These are phyloP conservation scores for Brassicogethes aeneus DNA, from an alignment of 2,888 invertebrate species.

Conservation along the genomic window DNA sequence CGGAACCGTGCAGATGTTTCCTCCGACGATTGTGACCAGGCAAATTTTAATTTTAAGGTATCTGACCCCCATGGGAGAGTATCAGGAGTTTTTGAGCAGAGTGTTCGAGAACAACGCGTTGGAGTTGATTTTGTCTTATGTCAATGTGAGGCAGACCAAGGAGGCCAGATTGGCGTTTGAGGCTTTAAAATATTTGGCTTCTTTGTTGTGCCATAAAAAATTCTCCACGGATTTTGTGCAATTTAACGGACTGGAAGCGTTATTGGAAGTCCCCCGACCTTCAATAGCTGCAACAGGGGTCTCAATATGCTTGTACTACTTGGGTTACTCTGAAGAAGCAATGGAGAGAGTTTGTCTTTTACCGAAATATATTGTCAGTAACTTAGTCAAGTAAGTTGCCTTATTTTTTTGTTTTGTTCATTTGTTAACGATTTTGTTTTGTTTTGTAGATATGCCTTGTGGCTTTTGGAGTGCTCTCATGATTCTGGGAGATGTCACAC, in stretches of 20 bases:
- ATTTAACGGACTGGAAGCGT: conserved; percentile 73
- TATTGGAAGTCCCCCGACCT: conserved; percentile 85
- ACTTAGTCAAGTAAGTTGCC: conserved; percentile 58
- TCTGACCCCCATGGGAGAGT: conserved; percentile 95
- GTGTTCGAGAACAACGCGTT: conserved; percentile 91
- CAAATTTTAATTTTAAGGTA: conserved; percentile 91
- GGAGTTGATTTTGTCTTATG: conserved; percentile 81
- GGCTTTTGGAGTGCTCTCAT: conserved; percentile 87
- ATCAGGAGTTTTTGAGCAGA: conserved; percentile 91
- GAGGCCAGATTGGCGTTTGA: conserved; percentile 94
- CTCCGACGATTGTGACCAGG: conserved; percentile 78
- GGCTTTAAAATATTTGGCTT: conserved; percentile 89
- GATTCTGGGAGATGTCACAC: conserved; percentile 97
- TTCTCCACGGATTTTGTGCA: conserved; percentile 94
- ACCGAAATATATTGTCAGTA: conserved; percentile 66
- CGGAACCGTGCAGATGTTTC: conserved; percentile 83
- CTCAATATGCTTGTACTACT: conserved; percentile 90
- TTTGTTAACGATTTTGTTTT: conserved; percentile 9
- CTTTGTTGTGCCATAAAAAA: conserved; percentile 94
- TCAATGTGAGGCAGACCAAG: conserved; percentile 77
- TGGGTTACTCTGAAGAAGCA: conserved; percentile 95
- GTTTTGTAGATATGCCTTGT: conserved; percentile 73
- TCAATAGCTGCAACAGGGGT: conserved; percentile 95
- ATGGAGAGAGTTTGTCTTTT: conserved; percentile 92
- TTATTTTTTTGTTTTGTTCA: conserved; percentile 2